A percentile compares a stretch with the other conserved stretches of the same genome.
These are phyloP conservation scores for Babylonia areolata DNA, from an alignment of 1,140 invertebrate genomes.

Conservation along the genomic window DNA sequence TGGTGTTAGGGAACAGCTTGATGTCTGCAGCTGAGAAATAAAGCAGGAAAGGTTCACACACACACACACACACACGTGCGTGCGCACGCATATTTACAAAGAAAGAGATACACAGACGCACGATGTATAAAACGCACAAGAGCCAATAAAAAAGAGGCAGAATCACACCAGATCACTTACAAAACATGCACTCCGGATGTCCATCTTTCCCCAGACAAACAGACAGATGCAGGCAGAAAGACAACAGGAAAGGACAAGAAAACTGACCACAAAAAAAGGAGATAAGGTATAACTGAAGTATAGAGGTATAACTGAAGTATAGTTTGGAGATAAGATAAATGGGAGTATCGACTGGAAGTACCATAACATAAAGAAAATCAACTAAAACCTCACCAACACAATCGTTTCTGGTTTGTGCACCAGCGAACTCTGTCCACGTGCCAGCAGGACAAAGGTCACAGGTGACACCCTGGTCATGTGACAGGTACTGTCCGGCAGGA, in stretches of 20 bases:
- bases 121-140: background rate
- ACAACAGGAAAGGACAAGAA: too few relatives aligned
- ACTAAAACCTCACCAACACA: background rate
- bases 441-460: conserved; percentile 22
- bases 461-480: background rate
- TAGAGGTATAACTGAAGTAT: too few relatives aligned
- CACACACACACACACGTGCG: too few relatives aligned
- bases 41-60: background rate
- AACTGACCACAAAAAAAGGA: too few relatives aligned
- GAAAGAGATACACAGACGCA: background rate
- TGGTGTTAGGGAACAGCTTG: background rate
- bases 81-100: background rate
- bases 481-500: background rate
- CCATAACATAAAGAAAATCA: background rate
- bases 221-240: too few relatives aligned
- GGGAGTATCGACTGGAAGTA: background rate
- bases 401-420: background rate
- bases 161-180: background rate
- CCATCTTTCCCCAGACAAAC: too few relatives aligned
- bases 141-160: background rate
- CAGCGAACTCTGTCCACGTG: background rate
- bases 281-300: too few relatives aligned
- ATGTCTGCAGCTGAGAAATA: background rate
- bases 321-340: too few relatives aligned
- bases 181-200: background rate